Base-by-base conservation (phyloP, 2,113 vertebrate genomes). In the Lathamus discolor region DNA sequence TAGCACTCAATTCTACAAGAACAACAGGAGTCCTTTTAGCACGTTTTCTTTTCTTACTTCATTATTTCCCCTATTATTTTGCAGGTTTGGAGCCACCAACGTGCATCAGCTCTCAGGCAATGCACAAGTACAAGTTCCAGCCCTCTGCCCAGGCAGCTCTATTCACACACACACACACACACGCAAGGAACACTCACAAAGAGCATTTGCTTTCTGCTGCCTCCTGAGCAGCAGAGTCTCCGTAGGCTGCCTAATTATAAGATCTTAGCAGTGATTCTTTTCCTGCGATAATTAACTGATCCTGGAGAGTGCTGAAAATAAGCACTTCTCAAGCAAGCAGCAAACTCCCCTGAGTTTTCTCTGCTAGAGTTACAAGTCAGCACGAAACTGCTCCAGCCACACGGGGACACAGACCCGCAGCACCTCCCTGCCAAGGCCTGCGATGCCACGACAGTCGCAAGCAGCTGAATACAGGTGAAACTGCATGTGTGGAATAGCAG, bases 221-320 rank as follows among this genome's bases (percentile, higher is more conserved):
- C 55, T 90, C 33, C 69, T 1, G 7, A 95, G 92, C 81, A 46
- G 86, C 74, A 43, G 19, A 48, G 54, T 54, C 96, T 93, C 95
- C 0, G 31, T 49, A 83, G 97, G 95, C 70, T 83, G 68, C 85
- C 93, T 96, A 95, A 97, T 96, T 91, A 94, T 86, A 91, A 90
- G 85, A 92, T 74, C 90, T 96, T 66, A 87, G 91, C 63, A 88
- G 73, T 91, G 44, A 17, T 64, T 72, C 52, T 83, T 90, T 68
- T 7, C 75, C 81, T 68, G 89, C 3, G 44, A 96, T 94, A 96
- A 97, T 97, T 90, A 96, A 78, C 82, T 69, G 86, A 68, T 95
- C 92, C 79, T 93, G 90, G 55, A 81, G 92, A 95, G 79, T 4
- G 11, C 75, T 76, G 90, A 87, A 96, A 97, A 96, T 80, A 95